phyloP scores from a whole-genome alignment of 2,113 vertebrate species.

The Deroptyus accipitrinus region DNA sequence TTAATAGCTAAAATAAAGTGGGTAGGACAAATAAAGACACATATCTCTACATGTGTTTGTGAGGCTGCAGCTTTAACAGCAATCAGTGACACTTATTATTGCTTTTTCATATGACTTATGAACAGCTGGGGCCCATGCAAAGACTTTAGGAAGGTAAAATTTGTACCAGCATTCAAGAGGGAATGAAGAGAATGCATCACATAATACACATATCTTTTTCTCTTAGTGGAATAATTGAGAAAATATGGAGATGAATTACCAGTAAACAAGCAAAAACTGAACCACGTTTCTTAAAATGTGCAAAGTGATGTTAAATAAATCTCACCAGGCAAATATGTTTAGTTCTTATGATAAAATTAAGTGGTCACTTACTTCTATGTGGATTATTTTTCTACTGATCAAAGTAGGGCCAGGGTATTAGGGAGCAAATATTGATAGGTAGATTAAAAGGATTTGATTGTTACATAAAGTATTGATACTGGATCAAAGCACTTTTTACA shows the following conservation, averaged over 20 bases:
- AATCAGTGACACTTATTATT: not conserved
- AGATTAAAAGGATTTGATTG: not conserved
- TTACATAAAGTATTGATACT: not conserved
- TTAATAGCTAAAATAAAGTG: not conserved
- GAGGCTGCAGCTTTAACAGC: not conserved
- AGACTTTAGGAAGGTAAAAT: not conserved
- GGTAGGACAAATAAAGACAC: not conserved
- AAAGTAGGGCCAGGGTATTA: not conserved
- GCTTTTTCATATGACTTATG: not conserved
- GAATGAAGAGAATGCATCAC: not conserved
- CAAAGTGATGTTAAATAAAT: not conserved
- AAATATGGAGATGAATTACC: not conserved
- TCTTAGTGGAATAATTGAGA: not conserved
- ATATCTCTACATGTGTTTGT: not conserved
- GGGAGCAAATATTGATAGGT: not conserved
- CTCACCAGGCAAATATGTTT: not conserved
- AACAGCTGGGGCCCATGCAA: not conserved
- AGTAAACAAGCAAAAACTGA: not conserved
- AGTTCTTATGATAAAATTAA: not conserved
- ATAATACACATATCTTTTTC: not conserved
- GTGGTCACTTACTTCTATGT: not conserved
- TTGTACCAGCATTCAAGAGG: not conserved
- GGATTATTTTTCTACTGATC: not conserved
- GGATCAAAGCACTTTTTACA: not conserved
- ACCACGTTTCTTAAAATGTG: not conserved